Base-by-base conservation (phyloP, 1,140 invertebrate genomes). In the Caenorhabditis latens region DNA sequence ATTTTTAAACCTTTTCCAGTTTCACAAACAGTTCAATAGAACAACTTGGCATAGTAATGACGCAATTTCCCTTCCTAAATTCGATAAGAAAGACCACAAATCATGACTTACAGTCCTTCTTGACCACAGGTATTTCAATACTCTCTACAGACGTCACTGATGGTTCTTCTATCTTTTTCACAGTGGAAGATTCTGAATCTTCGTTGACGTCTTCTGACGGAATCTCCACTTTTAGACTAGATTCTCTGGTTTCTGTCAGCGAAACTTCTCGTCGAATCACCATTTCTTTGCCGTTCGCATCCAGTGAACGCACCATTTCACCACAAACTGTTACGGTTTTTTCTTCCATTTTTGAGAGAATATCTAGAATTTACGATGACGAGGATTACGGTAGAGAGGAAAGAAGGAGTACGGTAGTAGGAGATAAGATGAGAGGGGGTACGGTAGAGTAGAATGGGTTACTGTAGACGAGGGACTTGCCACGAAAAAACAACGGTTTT, bases 61-160 rank as follows among this genome's bases (percentile, higher is more conserved):
- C 32, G 32, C 32, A 32, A 2, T 32, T 32, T 32, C 32, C 32
- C 32, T 32, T 32, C 32, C 32, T 32, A 32, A 32, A 32, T 32
- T 32, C 50, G 11, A 63, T n/a, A 63, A 32, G 21, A 24, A 32
- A 32, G 24, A 63, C 8, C 61, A 63, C 61, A 21, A 63, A 53
- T 53, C n/a, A n/a, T 58, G 46, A 79, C 71, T 79, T 79, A 79
- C 71, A 79, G 46, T 79, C 71, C 46, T 79, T 79, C 32, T 32
- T 32, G 32, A 32, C 32, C 13, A 11, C n/a, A 19, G 21, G 63
- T 24, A 65, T 9, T 40, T 65, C 63, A 7, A n/a, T 16, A 40
- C 63, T 65, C 0, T 42, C 16, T 16, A 40, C n/a, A 40, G 63
- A 65, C 21, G 9, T 40, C 63, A 65, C 63, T 4, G 67, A 71